Percentiles rank a stretch among this genome's conserved stretches.
Evolutionary conservation across 2,888 invertebrate species (phyloP).

Genomic region (Parapristionchus giblindavisi): DNA sequence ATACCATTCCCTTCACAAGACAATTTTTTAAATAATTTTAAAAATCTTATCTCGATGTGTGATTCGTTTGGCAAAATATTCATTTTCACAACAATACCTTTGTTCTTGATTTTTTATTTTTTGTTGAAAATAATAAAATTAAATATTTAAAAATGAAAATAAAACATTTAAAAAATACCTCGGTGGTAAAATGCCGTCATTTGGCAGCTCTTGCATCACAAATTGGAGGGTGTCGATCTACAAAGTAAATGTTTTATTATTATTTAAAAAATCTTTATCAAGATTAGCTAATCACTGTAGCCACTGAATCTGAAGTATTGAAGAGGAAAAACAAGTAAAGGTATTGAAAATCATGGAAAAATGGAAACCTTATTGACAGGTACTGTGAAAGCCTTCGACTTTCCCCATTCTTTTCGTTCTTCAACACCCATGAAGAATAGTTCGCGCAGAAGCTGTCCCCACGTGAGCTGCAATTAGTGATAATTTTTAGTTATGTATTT

Average conservation of each 20-base stretch:
- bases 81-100: too few species aligned
- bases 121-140: too few species aligned
- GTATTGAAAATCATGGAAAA: neutral
- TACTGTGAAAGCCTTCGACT: too few species aligned
- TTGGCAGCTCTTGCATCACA: slow-evolving; percentile 14
- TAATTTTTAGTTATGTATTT: too few species aligned
- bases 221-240: slow-evolving; percentile 13
- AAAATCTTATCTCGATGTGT: too few species aligned
- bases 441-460: slow-evolving; percentile 10
- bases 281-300: neutral
- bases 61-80: too few species aligned
- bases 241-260: slow-evolving; percentile 2
- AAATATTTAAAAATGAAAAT: neutral
- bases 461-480: slow-evolving; percentile 1
- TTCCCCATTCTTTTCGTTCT: slow-evolving; percentile 19
- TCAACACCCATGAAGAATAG: slow-evolving; percentile 30
- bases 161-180: neutral
- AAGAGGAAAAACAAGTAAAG: neutral
- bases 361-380: neutral
- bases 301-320: neutral
- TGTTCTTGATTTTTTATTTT: too few species aligned
- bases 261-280: neutral
- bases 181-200: neutral
- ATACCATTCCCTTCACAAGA: too few species aligned
- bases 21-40: neutral